phyloP scores from a whole-genome alignment of 2,113 vertebrate species.

The Grantiella picta region DNA sequence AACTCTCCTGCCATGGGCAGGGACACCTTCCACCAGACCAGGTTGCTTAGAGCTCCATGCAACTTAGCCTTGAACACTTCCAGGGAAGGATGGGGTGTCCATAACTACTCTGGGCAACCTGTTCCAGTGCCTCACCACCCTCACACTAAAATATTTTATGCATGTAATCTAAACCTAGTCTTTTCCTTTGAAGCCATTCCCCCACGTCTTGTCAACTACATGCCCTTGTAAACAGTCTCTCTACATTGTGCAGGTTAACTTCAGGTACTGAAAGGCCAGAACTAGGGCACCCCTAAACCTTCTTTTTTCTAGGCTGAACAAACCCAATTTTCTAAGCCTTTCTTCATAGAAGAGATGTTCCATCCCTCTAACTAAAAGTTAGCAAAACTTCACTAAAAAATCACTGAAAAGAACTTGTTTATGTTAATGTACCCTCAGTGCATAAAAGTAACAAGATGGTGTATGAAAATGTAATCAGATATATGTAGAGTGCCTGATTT shows the following conservation, averaged over 20 bases:
- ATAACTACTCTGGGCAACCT: no score
- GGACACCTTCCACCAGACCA: background rate
- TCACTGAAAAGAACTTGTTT: background rate
- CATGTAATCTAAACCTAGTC: background rate
- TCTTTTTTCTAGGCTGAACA: background rate
- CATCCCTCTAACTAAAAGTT: background rate
- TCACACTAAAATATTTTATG: background rate
- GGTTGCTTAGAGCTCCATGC: background rate
- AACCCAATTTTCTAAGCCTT: background rate
- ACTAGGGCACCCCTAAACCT: background rate
- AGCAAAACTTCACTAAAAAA: no score
- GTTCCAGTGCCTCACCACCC: background rate
- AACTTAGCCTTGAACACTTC: background rate
- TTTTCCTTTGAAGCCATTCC: background rate
- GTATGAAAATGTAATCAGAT: background rate
- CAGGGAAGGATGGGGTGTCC: no score
- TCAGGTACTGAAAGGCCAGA: background rate
- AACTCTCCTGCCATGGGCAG: background rate
- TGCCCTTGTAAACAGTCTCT: background rate
- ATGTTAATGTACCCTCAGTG: rapidly evolving
- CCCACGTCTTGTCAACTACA: background rate
- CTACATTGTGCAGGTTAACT: background rate
- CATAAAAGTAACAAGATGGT: background rate
- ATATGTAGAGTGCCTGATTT: background rate
- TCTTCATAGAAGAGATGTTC: background rate